phyloP scores from a whole-genome alignment of 2,888 invertebrate species.

The Antitype chi region DNA sequence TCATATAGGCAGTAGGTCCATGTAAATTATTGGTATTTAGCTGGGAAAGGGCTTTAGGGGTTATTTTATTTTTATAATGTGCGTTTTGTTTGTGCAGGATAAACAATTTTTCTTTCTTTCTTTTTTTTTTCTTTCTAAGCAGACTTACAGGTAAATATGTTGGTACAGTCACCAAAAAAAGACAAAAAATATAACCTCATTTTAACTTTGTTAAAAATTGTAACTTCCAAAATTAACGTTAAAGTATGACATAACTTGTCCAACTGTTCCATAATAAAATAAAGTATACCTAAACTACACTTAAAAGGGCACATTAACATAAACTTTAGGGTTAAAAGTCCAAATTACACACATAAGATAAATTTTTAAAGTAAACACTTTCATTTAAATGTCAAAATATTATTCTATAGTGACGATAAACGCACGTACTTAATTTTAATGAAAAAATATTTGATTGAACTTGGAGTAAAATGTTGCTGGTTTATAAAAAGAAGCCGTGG shows the following conservation, averaged over 20 bases:
- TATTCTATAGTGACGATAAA: slow-evolving; percentile 24
- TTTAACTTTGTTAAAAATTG: not conserved
- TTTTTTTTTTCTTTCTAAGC: too few relatives aligned
- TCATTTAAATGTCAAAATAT: slow-evolving; percentile 38
- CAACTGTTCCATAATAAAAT: slow-evolving; percentile 7
- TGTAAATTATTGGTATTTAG: too few relatives aligned
- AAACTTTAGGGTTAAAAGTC: not conserved
- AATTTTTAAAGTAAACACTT: slow-evolving; percentile 15
- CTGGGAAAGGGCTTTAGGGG: too few relatives aligned
- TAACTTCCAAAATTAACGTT: not conserved
- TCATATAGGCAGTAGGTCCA: too few relatives aligned
- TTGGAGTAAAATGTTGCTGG: too few relatives aligned
- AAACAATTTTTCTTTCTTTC: too few relatives aligned
- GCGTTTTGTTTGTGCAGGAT: too few relatives aligned
- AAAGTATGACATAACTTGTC: not conserved
- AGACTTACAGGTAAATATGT: too few relatives aligned
- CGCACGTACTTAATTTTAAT: not conserved
- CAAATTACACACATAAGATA: slow-evolving; percentile 14
- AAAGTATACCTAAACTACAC: slow-evolving; percentile 1
- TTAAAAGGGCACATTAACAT: not conserved
- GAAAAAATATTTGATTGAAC: not conserved
- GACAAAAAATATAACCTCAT: not conserved
- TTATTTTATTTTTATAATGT: too few relatives aligned
- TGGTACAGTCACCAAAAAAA: too few relatives aligned
- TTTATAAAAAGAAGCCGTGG: too few relatives aligned